phyloP scores from a whole-genome alignment of 1,140 invertebrate genomes.

The Trinorchestia longiramus region DNA sequence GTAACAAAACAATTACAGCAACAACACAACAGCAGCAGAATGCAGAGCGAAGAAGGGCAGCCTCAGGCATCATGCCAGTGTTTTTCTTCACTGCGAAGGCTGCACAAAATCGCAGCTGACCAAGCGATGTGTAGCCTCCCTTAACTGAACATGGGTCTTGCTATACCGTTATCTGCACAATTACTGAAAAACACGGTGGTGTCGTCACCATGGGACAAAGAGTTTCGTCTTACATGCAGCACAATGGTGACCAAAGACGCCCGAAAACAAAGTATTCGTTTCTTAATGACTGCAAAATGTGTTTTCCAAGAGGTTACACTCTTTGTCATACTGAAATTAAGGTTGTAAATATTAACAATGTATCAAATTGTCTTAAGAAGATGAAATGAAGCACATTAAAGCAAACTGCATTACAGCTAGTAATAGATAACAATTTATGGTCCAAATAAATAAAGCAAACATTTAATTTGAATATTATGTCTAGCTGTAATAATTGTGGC shows the following conservation, averaged over 20 bases:
- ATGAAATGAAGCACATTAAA: background rate
- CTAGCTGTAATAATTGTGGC: too few species aligned
- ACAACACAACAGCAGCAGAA: too few species aligned
- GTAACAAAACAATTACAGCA: background rate
- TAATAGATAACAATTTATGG: too few species aligned
- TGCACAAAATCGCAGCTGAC: background rate
- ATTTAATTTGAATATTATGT: too few species aligned
- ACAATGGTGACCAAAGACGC: background rate
- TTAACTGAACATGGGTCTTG: background rate
- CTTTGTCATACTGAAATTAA: background rate
- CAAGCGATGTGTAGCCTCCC: background rate
- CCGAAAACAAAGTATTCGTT: background rate
- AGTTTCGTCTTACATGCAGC: background rate
- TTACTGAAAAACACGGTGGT: background rate
- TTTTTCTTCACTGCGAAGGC: background rate
- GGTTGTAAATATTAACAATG: background rate
- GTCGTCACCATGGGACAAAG: background rate
- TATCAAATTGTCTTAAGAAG: background rate
- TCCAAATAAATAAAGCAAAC: too few species aligned
- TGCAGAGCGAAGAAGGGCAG: background rate
- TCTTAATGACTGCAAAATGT: background rate
- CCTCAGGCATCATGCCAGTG: background rate
- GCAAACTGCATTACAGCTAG: background rate
- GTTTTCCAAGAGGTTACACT: background rate
- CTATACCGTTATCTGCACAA: background rate